A percentile compares a stretch with the other conserved stretches of the same genome.
Evolutionary conservation across 92 coral and sea anemone genomes (phyloP).

Genomic region (Umimayanthus kanabou): DNA sequence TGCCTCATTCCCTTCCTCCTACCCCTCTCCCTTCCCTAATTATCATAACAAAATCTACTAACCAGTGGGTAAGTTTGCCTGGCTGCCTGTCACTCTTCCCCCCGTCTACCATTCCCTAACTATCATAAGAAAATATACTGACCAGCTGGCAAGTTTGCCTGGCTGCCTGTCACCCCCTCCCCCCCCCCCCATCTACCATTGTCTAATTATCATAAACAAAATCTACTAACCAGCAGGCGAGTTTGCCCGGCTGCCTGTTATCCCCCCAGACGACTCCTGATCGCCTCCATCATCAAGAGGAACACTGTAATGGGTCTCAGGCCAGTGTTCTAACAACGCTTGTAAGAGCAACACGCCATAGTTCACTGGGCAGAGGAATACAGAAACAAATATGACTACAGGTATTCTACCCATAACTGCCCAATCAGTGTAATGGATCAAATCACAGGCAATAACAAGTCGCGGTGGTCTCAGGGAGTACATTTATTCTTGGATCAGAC

Average conservation of each 20-base stretch:
- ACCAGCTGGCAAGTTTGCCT: background rate
- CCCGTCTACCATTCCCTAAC: background rate
- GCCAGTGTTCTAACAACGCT: slow-evolving; percentile 93
- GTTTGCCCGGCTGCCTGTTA: slow-evolving; percentile 9
- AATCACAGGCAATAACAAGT: background rate
- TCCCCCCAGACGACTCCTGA: slow-evolving; percentile 46
- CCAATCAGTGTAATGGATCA: background rate
- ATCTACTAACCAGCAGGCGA: slow-evolving; percentile 1
- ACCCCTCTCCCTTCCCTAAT: no score
- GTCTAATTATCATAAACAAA: background rate
- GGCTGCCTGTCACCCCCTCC: background rate
- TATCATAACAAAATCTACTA: background rate
- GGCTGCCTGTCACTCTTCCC: slow-evolving; percentile 3
- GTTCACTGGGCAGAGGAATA: slow-evolving; percentile 59
- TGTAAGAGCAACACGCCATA: slow-evolving; percentile 87
- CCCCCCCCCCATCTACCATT: background rate
- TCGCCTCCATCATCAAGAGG: slow-evolving; percentile 70
- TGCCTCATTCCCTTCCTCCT: background rate
- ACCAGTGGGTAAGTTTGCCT: slow-evolving; percentile 11
- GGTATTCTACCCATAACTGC: background rate
- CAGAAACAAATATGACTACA: background rate
- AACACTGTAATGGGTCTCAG: slow-evolving; percentile 71
- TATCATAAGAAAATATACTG: background rate
- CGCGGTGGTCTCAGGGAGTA: background rate
- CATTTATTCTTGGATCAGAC: background rate